These are phyloP conservation scores for Phycodurus eques DNA, from an alignment of 2,113 vertebrate species.

Conservation along the genomic window DNA sequence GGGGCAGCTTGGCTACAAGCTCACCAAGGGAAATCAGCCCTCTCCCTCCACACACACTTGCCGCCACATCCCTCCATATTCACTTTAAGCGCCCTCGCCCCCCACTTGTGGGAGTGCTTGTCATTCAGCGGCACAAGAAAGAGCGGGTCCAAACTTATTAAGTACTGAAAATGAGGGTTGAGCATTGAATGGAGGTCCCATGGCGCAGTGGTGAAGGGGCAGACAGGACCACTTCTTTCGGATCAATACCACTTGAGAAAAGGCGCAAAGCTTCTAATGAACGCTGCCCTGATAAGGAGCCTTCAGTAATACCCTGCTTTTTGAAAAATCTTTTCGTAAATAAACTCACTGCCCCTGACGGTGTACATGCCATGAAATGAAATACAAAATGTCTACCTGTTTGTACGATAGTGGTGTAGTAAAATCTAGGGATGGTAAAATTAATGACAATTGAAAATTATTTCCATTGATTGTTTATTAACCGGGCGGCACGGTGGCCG, in stretches of 20 bases:
- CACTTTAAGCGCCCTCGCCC: constrained; percentile 32
- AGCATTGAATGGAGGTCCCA: constrained; percentile 61
- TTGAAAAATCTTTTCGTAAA: constrained; percentile 4
- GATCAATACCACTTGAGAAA: constrained; percentile 62
- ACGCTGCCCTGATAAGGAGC: constrained; percentile 43
- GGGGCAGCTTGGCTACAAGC: constrained; percentile 56
- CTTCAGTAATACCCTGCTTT: constrained; percentile 44
- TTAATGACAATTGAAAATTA: background rate
- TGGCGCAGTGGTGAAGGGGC: constrained; percentile 47
- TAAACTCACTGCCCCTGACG: background rate
- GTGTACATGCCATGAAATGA: background rate
- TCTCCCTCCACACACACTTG: constrained; percentile 33
- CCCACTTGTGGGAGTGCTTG: background rate
- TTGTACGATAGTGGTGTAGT: background rate
- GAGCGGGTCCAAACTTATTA: constrained; percentile 62
- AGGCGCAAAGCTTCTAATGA: constrained; percentile 49
- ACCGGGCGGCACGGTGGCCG: no score
- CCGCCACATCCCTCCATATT: constrained; percentile 49
- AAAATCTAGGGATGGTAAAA: background rate
- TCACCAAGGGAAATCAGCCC: constrained; percentile 68
- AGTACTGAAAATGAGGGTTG: constrained; percentile 62
- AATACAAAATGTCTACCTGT: background rate
- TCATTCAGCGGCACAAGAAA: constrained; percentile 43
- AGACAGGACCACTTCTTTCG: constrained; percentile 48
- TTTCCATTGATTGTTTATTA: background rate